Evolutionary conservation across 2,888 invertebrate species (phyloP), one percentile per base, ranked within the genome.

Genomic region (Lutraria lutraria): DNA sequence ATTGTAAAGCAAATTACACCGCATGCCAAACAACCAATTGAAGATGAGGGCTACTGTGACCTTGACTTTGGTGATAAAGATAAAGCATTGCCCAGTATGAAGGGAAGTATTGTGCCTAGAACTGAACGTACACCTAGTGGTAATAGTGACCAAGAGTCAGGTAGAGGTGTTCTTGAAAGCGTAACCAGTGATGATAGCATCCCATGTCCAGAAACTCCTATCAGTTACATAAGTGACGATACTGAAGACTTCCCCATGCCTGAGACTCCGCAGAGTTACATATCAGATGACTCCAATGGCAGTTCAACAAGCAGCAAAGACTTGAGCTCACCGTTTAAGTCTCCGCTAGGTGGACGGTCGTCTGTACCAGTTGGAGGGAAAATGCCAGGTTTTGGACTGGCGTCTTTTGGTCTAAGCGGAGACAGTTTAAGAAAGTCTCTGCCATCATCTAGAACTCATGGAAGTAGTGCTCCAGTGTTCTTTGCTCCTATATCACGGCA

Each of bases 31-130:
- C 83, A 88, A 60, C 72, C 83, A 15, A 86, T 93, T 34, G 83
- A 91, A 34, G 93, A 92, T 83, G 93, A 92, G 83, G 94, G 93
- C 12, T 93, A 94, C 88, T 90, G 92, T 31, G 94, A 93, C 13
- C 83, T 94, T 81, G 92, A 93, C 80, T 93, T 92, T 63, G 86
- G 86, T 31, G 54, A 68, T n/a, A 83, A 79, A 79, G 83, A 83
- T 43, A 83, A 54, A 19, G 31, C 15, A 76, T 34, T 76, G 31
- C 76, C 76, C 31, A 34, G 31, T 76, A 19, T 80, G 43, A 43
- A 19, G 53, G 84, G 21, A 16, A 89, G 86, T 60, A 83, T 54
- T n/a, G 86, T 87, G 72, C 79, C 81, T 16, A 81, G 92, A 86
- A 90, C 90, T 31, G 90, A 89, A 8, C 89, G 91, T 81, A 81